These are phyloP conservation scores for Scaptomyza tumidula DNA, from an alignment of 2,888 invertebrate genomes.

Conservation along the genomic window DNA sequence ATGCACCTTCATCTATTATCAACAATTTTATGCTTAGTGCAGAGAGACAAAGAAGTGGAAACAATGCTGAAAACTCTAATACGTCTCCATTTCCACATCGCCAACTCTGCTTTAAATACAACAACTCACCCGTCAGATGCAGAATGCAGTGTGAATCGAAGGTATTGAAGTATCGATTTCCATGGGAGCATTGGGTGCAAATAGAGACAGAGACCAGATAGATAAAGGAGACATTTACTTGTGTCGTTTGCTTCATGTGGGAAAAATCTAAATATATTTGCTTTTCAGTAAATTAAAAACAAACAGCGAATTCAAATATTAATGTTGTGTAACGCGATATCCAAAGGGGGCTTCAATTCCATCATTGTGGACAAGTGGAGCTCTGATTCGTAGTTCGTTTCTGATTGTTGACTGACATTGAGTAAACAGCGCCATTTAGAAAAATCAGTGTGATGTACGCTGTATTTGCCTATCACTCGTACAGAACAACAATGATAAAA, in stretches of 20 bases:
- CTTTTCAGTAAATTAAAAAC: conserved; percentile 76
- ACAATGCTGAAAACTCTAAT: neutral
- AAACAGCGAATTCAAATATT: conserved; percentile 81
- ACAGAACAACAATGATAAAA: conserved; percentile 35
- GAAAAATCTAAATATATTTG: conserved; percentile 67
- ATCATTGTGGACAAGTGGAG: conserved; percentile 47
- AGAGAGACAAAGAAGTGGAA: neutral
- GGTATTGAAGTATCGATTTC: conserved; percentile 58
- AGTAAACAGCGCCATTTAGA: conserved; percentile 61
- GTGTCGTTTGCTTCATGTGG: conserved; percentile 33
- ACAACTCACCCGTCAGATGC: conserved; percentile 30
- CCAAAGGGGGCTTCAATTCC: conserved; percentile 41
- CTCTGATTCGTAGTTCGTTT: conserved; percentile 11
- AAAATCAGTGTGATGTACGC: conserved; percentile 53
- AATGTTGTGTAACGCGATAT: conserved; percentile 70
- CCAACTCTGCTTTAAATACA: neutral
- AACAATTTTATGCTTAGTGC: neutral
- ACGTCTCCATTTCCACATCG: neutral
- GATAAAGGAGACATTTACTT: conserved; percentile 13
- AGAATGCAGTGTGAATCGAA: conserved; percentile 44
- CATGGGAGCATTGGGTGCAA: conserved; percentile 28
- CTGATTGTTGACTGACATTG: conserved; percentile 31
- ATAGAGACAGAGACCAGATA: neutral
- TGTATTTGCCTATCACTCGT: conserved; percentile 44
- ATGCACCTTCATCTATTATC: neutral